These are phyloP conservation scores for Stichopus chloronotus DNA, from an alignment of 35 echinoderm and acorn worm species.

Conservation along the genomic window DNA sequence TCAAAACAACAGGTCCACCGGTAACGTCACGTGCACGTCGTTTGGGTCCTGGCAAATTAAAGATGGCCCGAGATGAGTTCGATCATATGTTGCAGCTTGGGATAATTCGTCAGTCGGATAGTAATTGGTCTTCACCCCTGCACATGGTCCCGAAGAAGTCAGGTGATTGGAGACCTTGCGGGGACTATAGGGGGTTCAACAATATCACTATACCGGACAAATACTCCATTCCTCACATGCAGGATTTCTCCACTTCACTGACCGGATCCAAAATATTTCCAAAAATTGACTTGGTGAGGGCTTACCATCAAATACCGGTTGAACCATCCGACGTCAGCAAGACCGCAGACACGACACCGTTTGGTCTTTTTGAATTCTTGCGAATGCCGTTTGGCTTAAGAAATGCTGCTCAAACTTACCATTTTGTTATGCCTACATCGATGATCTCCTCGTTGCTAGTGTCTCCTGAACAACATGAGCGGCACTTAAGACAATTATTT, in stretches of 20 bases:
- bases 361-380: conserved; percentile 55
- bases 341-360: conserved; percentile 66
- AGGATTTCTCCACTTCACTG: not conserved
- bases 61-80: too few species aligned
- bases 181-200: not conserved
- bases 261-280: not conserved
- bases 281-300: not conserved
- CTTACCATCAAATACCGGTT: not conserved
- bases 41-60: too few species aligned
- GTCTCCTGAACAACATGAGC: conserved; percentile 4
- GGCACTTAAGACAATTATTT: conserved; percentile 60
- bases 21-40: too few species aligned
- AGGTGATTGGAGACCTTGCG: not conserved
- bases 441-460: conserved; percentile 68
- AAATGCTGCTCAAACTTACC: conserved; percentile 61
- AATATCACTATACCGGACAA: not conserved
- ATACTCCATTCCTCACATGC: not conserved
- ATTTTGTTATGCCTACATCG: conserved; percentile 67
- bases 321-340: conserved; percentile 7
- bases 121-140: not conserved
- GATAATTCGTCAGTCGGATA: not conserved
- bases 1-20: too few species aligned
- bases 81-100: not conserved
- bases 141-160: not conserved
- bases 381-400: conserved; percentile 62